These are phyloP conservation scores for Ennomos erosarius DNA, from an alignment of 2,888 invertebrate genomes.

Conservation along the genomic window DNA sequence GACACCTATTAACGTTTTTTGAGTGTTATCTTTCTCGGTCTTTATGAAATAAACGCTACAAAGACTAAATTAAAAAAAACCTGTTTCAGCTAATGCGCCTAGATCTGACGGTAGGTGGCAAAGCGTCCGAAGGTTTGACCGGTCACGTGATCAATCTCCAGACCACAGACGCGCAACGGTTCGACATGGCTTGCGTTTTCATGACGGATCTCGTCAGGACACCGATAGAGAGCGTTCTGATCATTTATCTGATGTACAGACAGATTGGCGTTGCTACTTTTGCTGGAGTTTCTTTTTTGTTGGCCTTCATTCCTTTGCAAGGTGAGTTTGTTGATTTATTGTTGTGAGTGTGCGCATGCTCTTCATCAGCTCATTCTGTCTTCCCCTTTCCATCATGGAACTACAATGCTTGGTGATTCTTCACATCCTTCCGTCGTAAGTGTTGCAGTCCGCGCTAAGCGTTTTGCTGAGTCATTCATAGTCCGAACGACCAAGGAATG, in stretches of 20 bases:
- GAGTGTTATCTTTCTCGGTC: no score
- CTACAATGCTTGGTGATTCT: no score
- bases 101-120: conserved; percentile 86
- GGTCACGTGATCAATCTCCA: conserved; percentile 90
- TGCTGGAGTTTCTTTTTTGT: conserved; percentile 85
- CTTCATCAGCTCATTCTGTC: no score
- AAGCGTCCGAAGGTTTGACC: conserved; percentile 86
- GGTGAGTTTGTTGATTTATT: conserved; percentile 65
- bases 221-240: conserved; percentile 91
- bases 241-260: conserved; percentile 90
- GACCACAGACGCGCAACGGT: conserved; percentile 94
- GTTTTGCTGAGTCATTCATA: no score
- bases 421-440: no score
- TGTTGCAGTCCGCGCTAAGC: no score
- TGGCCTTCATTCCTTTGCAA: conserved; percentile 87
- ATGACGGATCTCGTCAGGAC: conserved; percentile 93
- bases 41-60: no score
- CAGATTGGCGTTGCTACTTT: conserved; percentile 85
- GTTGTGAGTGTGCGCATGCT: no score
- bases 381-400: no score
- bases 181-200: conserved; percentile 93
- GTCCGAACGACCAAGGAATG: no score
- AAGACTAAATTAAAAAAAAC: not conserved
- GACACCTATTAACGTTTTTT: no score
- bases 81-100: conserved; percentile 87